phyloP scores from a whole-genome alignment of 2,888 invertebrate species.

The Lasius platythorax region DNA sequence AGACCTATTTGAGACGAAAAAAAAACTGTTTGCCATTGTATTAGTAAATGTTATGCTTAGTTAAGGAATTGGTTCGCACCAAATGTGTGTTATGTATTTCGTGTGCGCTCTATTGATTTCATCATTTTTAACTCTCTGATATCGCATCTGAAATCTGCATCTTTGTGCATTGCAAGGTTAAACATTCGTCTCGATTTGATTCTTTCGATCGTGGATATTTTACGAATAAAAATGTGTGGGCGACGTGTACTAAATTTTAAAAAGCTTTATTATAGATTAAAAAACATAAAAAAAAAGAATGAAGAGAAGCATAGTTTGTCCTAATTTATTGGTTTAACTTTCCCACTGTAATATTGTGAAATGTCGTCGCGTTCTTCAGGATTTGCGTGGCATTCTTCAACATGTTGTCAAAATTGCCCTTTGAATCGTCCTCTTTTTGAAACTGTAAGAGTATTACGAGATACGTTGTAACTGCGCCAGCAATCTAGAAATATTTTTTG shows the following conservation, averaged over 20 bases:
- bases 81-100: background rate
- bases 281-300: background rate
- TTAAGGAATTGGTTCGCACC: background rate
- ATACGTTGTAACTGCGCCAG: constrained; percentile 88
- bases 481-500: constrained; percentile 83
- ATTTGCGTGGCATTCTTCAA: constrained; percentile 80
- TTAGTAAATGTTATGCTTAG: constrained; percentile 8
- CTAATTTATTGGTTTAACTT: constrained; percentile 42
- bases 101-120: background rate
- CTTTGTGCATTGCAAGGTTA: background rate
- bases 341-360: constrained; percentile 71
- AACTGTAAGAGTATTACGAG: constrained; percentile 89
- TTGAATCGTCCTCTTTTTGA: constrained; percentile 87
- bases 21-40: background rate
- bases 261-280: constrained; percentile 27
- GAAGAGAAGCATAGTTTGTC: background rate
- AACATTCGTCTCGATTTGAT: background rate
- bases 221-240: constrained; percentile 21
- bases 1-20: background rate
- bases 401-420: constrained; percentile 74
- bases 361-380: constrained; percentile 74
- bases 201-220: constrained; percentile 15
- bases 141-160: background rate
- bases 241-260: constrained; percentile 5
- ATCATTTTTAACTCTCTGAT: background rate